phyloP scores from a whole-genome alignment of 2,888 invertebrate genomes.

The Muschampia staudingeri region DNA sequence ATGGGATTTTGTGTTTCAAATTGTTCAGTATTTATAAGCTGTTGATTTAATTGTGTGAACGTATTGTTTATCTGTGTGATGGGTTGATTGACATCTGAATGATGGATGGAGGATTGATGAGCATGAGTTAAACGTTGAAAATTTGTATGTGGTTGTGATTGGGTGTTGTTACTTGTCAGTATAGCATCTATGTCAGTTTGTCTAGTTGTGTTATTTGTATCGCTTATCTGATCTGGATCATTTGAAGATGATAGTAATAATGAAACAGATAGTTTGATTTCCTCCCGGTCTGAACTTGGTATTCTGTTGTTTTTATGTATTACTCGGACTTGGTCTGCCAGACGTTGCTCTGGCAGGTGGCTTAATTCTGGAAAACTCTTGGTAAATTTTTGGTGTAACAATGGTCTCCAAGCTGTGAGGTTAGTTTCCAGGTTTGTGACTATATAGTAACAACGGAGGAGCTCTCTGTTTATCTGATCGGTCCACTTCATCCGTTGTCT shows the following conservation, averaged over 20 bases:
- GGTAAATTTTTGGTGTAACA: constrained; percentile 32
- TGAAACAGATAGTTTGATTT: not conserved
- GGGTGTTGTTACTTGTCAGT: no score
- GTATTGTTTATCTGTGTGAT: not conserved
- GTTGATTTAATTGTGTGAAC: not conserved
- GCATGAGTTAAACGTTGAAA: no score
- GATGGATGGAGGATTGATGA: no score
- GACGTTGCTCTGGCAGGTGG: constrained; percentile 48
- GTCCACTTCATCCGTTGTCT: constrained; percentile 59
- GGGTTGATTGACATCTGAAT: not conserved
- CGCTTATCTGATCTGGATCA: not conserved
- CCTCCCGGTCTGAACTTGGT: constrained; percentile 30
- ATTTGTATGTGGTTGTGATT: not conserved
- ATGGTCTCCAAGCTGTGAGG: constrained; percentile 42
- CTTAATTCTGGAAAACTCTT: constrained; percentile 39
- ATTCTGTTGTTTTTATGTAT: constrained; percentile 50
- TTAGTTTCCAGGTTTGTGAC: constrained; percentile 39
- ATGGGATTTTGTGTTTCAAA: constrained; percentile 9
- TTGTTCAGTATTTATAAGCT: not conserved
- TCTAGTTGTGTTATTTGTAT: no score
- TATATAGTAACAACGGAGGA: constrained; percentile 49
- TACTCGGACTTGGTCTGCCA: constrained; percentile 47
- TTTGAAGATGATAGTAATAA: not conserved
- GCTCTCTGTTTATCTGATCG: constrained; percentile 47
- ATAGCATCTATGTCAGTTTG: no score